Evolutionary conservation across 2,888 invertebrate genomes (phyloP), one percentile per base, ranked within the genome.

Genomic region (Drosophila testacea): DNA sequence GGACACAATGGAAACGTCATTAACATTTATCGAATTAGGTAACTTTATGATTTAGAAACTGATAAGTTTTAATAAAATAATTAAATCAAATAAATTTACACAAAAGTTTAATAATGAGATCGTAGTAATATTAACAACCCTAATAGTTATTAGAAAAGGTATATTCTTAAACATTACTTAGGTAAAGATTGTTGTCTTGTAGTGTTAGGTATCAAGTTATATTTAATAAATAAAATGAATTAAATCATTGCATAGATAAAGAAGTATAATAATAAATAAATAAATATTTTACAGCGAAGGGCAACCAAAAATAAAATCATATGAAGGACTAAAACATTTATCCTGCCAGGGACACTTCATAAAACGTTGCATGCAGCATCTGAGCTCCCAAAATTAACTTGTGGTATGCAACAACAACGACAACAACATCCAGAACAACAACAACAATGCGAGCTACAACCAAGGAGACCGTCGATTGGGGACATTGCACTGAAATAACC

Each of bases 401-500:
- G 50, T 34, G 34, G 16, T 34, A 34, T 32, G 47, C 38, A 57
- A 32, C 41, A 70, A n/a, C n/a, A 62, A 59, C 60, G 52, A 34
- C 6, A 56, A 46, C 10, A 55, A 38, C 47, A 59, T 36, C 41
- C 62, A 30, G 38, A 66, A 42, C 52, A 65, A 39, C 51, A 32
- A 44, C 22, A 50, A 55, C 28, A 57, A 34, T 28, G 36, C 36
- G 57, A 60, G 36, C 54, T 41, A 44, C 44, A 73, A 55, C 88
- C 85, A 82, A 82, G 88, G 79, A 86, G 76, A 83, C 72, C 65
- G 16, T 70, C 69, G 76, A 90, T 90, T 90, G 90, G 84, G 91
- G 89, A 90, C 90, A 85, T 83, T 90, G 89, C 88, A 91, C 90
- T 83, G 77, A 70, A 90, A 81, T 90, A 90, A 90, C 90, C 90